These are phyloP conservation scores for Leuciscus waleckii DNA, from an alignment of 2,797 vertebrate genomes.

Conservation along the genomic window DNA sequence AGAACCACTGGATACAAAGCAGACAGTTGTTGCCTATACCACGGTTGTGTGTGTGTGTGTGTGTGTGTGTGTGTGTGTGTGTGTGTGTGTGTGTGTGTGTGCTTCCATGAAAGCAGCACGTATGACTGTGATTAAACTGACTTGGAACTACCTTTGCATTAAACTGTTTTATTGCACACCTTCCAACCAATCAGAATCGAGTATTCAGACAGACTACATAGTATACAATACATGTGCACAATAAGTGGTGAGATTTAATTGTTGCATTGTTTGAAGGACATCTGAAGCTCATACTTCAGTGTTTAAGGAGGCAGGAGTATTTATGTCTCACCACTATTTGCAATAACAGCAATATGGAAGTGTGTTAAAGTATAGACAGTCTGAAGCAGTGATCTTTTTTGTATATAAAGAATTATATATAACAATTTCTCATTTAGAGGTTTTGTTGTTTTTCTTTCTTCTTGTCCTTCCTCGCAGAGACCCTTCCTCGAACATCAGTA, in stretches of 20 bases:
- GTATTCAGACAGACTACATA: background rate
- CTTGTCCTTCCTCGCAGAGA: conserved; percentile 58
- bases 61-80: too few species aligned
- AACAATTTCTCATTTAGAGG: conserved; percentile 26
- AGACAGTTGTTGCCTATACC: background rate
- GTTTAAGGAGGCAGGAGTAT: background rate
- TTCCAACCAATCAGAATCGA: too few species aligned
- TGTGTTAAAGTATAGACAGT: background rate
- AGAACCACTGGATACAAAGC: background rate
- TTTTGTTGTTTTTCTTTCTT: conserved; percentile 46
- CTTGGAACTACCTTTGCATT: too few species aligned
- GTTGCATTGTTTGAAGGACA: background rate
- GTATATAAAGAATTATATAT: too few species aligned
- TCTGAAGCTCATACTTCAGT: background rate
- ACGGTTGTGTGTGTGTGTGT: background rate
- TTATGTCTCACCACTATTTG: background rate
- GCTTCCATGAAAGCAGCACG: too few species aligned
- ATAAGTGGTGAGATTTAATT: background rate
- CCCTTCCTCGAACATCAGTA: conserved; percentile 76
- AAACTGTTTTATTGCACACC: background rate
- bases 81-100: too few species aligned
- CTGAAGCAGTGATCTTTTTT: background rate
- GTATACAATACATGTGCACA: background rate
- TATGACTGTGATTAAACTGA: too few species aligned
- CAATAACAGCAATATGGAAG: background rate